Evolutionary conservation across 2,113 vertebrate genomes (phyloP).

Genomic region (Istiophorus platypterus): DNA sequence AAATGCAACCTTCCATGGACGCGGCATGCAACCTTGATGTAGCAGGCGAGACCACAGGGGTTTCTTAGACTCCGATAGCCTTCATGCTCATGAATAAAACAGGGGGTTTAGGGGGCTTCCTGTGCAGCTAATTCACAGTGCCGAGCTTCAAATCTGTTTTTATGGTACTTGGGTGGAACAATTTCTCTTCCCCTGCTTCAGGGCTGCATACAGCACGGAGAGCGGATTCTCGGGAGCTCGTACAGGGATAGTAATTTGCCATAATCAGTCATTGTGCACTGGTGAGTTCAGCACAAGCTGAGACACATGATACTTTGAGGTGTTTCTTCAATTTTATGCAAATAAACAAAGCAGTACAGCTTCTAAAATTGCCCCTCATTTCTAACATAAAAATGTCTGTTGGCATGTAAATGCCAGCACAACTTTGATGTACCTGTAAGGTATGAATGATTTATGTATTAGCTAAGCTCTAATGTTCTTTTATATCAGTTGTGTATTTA

Average conservation of each 20-base stretch:
- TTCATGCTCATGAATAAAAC: constrained; percentile 89
- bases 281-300: constrained; percentile 71
- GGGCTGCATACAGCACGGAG: constrained; percentile 76
- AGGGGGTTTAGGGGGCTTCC: constrained; percentile 86
- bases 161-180: constrained; percentile 84
- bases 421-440: constrained; percentile 28
- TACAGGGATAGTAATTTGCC: constrained; percentile 80
- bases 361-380: constrained; percentile 65
- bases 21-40: constrained; percentile 84
- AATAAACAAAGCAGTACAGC: constrained; percentile 69
- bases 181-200: constrained; percentile 79
- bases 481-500: neutral
- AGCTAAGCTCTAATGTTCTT: constrained; percentile 9
- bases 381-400: constrained; percentile 31
- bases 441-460: constrained; percentile 17
- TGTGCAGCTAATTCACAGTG: constrained; percentile 85
- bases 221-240: constrained; percentile 76
- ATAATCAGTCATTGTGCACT: constrained; percentile 80
- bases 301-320: constrained; percentile 64
- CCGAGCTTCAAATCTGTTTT: constrained; percentile 85
- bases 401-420: constrained; percentile 25
- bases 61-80: constrained; percentile 84
- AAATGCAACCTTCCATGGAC: constrained; percentile 74
- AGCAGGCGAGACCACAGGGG: constrained; percentile 84
- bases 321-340: constrained; percentile 76